These are phyloP conservation scores for Caenorhabditis sp. DNA, from an alignment of 2,888 invertebrate genomes.

Conservation along the genomic window DNA sequence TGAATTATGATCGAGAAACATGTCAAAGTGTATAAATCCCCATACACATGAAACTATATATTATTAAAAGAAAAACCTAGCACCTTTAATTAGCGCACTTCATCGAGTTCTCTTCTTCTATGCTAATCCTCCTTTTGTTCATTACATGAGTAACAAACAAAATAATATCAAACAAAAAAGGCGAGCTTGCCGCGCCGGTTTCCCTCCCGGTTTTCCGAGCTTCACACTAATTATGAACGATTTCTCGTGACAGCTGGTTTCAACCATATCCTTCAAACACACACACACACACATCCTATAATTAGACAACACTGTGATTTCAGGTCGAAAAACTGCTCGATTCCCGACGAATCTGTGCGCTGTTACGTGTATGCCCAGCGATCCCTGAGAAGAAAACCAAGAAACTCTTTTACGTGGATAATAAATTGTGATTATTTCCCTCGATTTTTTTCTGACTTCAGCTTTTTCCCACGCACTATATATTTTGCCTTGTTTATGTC, in stretches of 20 bases:
- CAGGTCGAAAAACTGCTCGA: conserved; percentile 50
- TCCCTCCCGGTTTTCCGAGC: no score
- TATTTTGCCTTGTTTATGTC: no score
- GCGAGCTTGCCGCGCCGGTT: no score
- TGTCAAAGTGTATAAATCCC: no score
- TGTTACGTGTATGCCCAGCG: conserved; percentile 38
- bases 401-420: neutral
- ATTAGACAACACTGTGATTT: conserved; percentile 5
- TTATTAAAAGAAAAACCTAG: neutral
- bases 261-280: neutral
- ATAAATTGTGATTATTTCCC: neutral
- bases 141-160: neutral
- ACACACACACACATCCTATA: neutral
- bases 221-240: neutral
- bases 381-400: neutral
- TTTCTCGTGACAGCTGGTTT: neutral
- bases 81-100: conserved; percentile 1
- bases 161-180: neutral
- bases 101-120: neutral
- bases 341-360: conserved; percentile 43
- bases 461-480: neutral
- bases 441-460: neutral
- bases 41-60: no score
- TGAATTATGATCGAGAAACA: neutral
- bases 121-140: neutral